Evolutionary conservation across 2,113 vertebrate species (phyloP).

Genomic region (Callopanchax toddi): DNA sequence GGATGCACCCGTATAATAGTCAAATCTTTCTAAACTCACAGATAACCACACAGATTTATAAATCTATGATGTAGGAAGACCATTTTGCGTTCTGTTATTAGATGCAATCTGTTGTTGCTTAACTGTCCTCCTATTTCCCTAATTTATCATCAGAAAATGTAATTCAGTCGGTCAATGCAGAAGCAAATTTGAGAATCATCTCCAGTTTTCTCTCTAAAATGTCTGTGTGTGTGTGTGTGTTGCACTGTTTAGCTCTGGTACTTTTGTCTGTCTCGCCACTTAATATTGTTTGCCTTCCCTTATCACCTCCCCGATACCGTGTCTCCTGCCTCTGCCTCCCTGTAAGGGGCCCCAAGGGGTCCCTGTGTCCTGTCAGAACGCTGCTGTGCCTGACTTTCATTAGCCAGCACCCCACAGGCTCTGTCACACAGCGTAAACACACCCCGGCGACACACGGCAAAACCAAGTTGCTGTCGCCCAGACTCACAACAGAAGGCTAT

Average conservation of each 20-base stretch:
- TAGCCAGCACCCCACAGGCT: slow-evolving; percentile 65
- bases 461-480: slow-evolving; percentile 23
- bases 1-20: background rate
- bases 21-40: too few relatives aligned
- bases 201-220: slow-evolving; percentile 16
- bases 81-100: too few relatives aligned
- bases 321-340: slow-evolving; percentile 43
- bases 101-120: too few relatives aligned
- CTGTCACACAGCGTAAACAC: slow-evolving; percentile 60
- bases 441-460: slow-evolving; percentile 28
- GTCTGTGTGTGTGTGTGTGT: slow-evolving; percentile 16
- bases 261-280: slow-evolving; percentile 36
- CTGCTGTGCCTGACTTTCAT: slow-evolving; percentile 71
- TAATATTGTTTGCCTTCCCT: slow-evolving; percentile 34
- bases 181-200: background rate
- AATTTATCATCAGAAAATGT: background rate
- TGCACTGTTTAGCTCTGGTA: slow-evolving; percentile 4
- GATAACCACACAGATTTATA: too few relatives aligned
- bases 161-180: background rate
- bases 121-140: too few relatives aligned
- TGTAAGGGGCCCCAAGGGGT: slow-evolving; percentile 41
- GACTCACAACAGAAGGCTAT: slow-evolving; percentile 21
- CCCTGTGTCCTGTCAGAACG: slow-evolving; percentile 61
- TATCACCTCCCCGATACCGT: slow-evolving; percentile 41
- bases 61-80: too few relatives aligned